These are phyloP conservation scores for Cheiracanthium punctorium DNA, from an alignment of 2,888 invertebrate genomes.

Conservation along the genomic window DNA sequence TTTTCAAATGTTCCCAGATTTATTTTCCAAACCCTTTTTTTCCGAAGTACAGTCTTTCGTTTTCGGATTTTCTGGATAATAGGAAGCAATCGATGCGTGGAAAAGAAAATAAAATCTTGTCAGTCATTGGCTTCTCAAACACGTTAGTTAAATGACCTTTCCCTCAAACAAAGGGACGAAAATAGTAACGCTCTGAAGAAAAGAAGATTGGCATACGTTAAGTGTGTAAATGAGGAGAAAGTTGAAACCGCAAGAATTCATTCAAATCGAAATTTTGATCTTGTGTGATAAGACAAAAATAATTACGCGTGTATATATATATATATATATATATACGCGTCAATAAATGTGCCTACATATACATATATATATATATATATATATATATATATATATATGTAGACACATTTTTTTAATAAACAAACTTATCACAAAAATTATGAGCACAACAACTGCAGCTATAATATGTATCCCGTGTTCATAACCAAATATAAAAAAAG, in stretches of 20 bases:
- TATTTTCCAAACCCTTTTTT: not conserved
- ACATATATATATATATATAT: too few relatives aligned
- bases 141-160: conserved; percentile 4
- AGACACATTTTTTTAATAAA: too few relatives aligned
- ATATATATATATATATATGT: too few relatives aligned
- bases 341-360: too few relatives aligned
- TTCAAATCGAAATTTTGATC: too few relatives aligned
- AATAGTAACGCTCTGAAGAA: not conserved
- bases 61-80: not conserved
- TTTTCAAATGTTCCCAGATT: not conserved
- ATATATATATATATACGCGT: too few relatives aligned
- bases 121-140: not conserved
- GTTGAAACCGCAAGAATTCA: not conserved
- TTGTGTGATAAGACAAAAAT: too few relatives aligned
- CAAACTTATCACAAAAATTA: too few relatives aligned
- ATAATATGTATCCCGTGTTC: too few relatives aligned
- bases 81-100: not conserved
- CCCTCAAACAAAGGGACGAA: not conserved
- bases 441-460: too few relatives aligned
- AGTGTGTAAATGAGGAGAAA: not conserved
- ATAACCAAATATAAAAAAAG: too few relatives aligned
- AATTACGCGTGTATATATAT: too few relatives aligned
- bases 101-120: not conserved
- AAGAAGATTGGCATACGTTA: not conserved
- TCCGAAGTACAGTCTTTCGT: not conserved